Conservation (phyloP, 2,888 invertebrate genomes). For the Hecatera dysodea region DNA sequence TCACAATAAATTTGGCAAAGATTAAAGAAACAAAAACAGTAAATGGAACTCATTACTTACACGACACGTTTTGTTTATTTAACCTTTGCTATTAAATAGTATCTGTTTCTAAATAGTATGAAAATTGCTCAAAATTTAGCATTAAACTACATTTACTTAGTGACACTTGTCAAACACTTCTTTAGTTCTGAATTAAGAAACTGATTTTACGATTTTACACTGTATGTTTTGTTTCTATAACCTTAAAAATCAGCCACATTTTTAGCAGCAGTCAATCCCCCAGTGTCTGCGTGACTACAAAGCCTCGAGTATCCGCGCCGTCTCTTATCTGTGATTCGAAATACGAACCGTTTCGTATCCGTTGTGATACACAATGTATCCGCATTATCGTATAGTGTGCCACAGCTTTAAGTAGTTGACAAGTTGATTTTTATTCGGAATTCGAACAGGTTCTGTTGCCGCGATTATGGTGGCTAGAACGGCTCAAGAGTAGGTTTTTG, state of each 20-base stretch:
- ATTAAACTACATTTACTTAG: too few species aligned
- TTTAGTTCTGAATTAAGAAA: too few species aligned
- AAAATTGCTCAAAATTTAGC: too few species aligned
- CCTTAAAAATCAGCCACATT: background rate
- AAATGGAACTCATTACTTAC: too few species aligned
- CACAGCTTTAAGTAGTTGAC: slow-evolving; percentile 16
- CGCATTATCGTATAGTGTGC: slow-evolving; percentile 36
- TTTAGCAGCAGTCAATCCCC: background rate
- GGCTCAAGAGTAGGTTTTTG: background rate
- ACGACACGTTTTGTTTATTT: too few species aligned
- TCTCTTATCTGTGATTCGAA: slow-evolving; percentile 56
- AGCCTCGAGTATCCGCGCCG: slow-evolving; percentile 33
- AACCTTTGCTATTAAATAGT: too few species aligned
- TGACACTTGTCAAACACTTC: too few species aligned
- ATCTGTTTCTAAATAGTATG: too few species aligned
- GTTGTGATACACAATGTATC: slow-evolving; percentile 41
- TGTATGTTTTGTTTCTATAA: too few species aligned
- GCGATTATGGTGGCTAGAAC: background rate
- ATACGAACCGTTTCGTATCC: slow-evolving; percentile 50
- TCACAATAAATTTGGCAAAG: too few species aligned
- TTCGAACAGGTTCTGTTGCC: background rate
- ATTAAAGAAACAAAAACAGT: too few species aligned
- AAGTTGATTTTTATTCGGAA: slow-evolving; percentile 28
- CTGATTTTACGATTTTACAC: too few species aligned
- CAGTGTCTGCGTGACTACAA: slow-evolving; percentile 45